Evolutionary conservation across 2,797 vertebrate genomes (phyloP), one percentile per base, ranked within the genome.

Genomic region (Ceryle rudis): DNA sequence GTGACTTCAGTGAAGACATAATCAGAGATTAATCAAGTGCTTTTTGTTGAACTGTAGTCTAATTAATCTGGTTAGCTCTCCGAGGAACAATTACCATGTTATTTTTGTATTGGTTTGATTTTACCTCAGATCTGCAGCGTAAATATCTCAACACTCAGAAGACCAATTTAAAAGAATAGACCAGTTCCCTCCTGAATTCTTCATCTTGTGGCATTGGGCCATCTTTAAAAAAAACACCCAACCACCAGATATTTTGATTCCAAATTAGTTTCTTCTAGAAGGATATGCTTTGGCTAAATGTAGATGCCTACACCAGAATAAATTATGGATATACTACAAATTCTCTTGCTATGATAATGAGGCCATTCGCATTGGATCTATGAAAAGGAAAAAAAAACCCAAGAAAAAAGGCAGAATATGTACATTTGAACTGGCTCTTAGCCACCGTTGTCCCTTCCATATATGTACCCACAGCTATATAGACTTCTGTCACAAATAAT

Each of bases 51-150:
- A 35, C 66, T 70, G 42, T 26, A 62, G 71, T 67, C 71, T 92
- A 54, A 95, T 94, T 86, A 75, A 94, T 71, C 70, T 87, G 64
- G 73, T 83, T 91, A 91, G 47, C 52, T 96, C 86, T 91, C 81
- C 5, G 81, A 87, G 78, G 90, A 89, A 67, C 73, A 70, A 92
- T 85, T 86, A 73, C 15, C 28, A 4, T 11, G 4, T 57, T 80
- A 11, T 52, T 93, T 92, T 77, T 80, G 23, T 77, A 67, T 47
- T 28, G 37, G 69, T 73, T 87, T 77, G 79, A 52, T 96, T 96
- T 87, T 71, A 81, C 55, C 87, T 92, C 62, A 51, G 74, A 33
- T 77, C 47, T 67, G 15, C 39, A 4, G 35, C n/a, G 55, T 31
- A 85, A 58, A 91, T 74, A n/a, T 83, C 64, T 58, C 14, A 78